Percentiles rank a stretch among this genome's conserved stretches.
phyloP scores from a whole-genome alignment of 1,140 invertebrate genomes.

The Sycophaga agraensis region DNA sequence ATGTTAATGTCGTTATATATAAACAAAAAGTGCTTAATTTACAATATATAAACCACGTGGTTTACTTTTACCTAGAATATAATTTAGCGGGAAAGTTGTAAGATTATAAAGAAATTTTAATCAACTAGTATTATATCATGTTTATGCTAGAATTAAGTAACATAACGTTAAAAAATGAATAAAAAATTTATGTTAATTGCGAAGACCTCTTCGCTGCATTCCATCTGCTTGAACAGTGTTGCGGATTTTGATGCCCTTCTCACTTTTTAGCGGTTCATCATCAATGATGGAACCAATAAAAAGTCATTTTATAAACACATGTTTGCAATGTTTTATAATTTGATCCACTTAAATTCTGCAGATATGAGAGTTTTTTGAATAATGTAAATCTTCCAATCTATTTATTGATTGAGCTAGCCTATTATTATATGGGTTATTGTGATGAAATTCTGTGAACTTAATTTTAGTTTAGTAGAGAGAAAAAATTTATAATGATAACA shows the following conservation, averaged over 20 bases:
- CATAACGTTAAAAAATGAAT: background rate
- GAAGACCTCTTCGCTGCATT: background rate
- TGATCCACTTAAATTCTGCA: background rate
- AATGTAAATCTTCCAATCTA: conserved; percentile 25
- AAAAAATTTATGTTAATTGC: background rate
- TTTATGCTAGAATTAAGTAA: conserved; percentile 17
- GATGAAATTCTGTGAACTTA: conserved; percentile 10
- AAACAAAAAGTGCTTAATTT: conserved; percentile 28
- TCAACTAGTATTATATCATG: conserved; percentile 20
- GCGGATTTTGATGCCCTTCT: conserved; percentile 3
- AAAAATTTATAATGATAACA: conserved; percentile 6
- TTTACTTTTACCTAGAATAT: conserved; percentile 24
- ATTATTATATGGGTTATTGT: conserved; percentile 6
- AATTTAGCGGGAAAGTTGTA: conserved; percentile 18
- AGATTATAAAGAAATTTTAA: conserved; percentile 27
- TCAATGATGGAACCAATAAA: too few relatives aligned
- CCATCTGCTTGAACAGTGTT: background rate
- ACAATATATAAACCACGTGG: conserved; percentile 9
- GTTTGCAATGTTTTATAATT: background rate
- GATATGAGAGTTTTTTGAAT: background rate
- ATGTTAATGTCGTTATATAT: conserved; percentile 23
- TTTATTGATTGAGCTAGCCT: conserved; percentile 2
- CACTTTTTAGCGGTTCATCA: too few relatives aligned
- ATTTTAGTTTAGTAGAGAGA: conserved; percentile 6
- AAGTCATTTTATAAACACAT: too few relatives aligned